Evolutionary conservation across 2,113 vertebrate genomes (phyloP), one percentile per base, ranked within the genome.

Genomic region (Microcebus lehilahytsara): DNA sequence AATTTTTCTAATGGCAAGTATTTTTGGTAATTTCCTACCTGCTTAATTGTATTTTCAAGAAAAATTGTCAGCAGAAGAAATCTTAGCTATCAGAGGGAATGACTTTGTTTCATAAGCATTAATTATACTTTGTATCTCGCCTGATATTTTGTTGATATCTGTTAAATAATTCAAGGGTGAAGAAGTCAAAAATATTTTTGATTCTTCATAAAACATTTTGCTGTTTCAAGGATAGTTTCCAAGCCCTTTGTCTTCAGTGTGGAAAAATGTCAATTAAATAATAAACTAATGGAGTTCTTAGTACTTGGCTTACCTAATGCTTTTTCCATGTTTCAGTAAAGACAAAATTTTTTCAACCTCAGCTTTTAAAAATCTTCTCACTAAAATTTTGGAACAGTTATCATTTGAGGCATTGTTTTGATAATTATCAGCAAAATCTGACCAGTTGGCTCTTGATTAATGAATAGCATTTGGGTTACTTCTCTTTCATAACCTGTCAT

Each of bases 1-100:
- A 98, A 98, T 98, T 99, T 99, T 99, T 98, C 96, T 98, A 97
- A 98, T 97, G 98, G 98, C 98, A 98, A 98, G 98, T 99, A 98
- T 99, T 99, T 99, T 99, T 99, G 98, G 99, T 99, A 99, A 98
- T 98, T 98, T 98, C 98, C 97, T 97, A 98, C 98, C 78, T 93
- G 97, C 97, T 86, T 97, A 98, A 98, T 97, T 96, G 96, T 98
- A 98, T 99, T 99, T 98, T 98, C 97, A 98, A 97, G 98, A 98
- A 98, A 98, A 93, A 95, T 90, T 17, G 95, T 98, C 89, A 93
- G 86, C 97, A 97, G 97, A 98, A 98, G 97, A 98, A 98, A 98
- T 97, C 96, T 97, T 98, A 91, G 30, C 37, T 97, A 91, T 96
- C 96, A 62, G 85, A 98, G 96, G 95, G 93, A 98, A 98, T 96